phyloP scores from a whole-genome alignment of 2,888 invertebrate genomes.

The Myopa tessellatipennis region DNA sequence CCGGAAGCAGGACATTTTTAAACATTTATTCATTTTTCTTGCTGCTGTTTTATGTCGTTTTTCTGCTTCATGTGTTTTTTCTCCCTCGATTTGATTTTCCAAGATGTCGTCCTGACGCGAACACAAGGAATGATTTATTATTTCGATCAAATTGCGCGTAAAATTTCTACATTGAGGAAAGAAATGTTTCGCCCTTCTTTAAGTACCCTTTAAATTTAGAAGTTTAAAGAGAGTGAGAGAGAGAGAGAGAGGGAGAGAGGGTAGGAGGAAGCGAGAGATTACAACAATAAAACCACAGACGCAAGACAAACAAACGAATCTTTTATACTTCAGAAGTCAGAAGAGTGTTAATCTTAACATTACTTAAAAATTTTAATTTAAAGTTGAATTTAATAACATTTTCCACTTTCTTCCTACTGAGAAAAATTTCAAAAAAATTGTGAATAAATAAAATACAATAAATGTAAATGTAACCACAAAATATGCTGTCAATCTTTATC shows the following conservation, averaged over 20 bases:
- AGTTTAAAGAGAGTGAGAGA: not conserved
- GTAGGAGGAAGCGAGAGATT: not conserved
- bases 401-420: no score
- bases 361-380: no score
- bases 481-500: no score
- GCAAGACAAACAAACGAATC: not conserved
- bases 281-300: not conserved
- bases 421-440: no score
- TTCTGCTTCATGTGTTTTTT: conserved; percentile 6
- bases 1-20: conserved; percentile 40
- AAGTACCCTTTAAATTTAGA: not conserved
- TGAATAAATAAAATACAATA: no score
- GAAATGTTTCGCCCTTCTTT: not conserved
- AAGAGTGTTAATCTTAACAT: no score
- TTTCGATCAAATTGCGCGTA: conserved; percentile 45
- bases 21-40: conserved; percentile 40
- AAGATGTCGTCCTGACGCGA: conserved; percentile 40
- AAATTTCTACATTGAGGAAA: conserved; percentile 29
- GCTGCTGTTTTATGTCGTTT: conserved; percentile 9
- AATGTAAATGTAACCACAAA: no score
- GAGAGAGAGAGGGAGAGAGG: not conserved
- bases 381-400: no score
- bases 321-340: no score
- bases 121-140: conserved; percentile 44
- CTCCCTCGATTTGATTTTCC: conserved; percentile 25